Base-by-base conservation (phyloP, 2,888 invertebrate species). In the Drosophila borborema region DNA sequence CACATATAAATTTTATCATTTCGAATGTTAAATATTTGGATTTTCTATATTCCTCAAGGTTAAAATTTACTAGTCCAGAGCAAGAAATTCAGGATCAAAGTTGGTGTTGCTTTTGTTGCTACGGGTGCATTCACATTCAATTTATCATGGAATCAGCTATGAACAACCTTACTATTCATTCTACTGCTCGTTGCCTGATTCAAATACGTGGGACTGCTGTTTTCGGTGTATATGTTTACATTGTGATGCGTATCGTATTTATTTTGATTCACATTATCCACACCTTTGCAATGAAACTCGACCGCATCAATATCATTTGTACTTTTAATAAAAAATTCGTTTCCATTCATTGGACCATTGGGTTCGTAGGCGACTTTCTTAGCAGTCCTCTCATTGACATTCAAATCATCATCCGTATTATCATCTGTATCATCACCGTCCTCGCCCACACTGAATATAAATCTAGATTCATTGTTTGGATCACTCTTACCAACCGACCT, bases 1-100 rank as follows among this genome's bases (percentile, higher is more conserved):
- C 85, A 85, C 85, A 85, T 85, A 85, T 85, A 85, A 88, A 88
- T 86, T 88, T 85, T 88, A 85, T 85, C 89, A 82, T 84, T 80
- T 74, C 75, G 77, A 82, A 85, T 85, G 78, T 85, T 85, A 85
- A 85, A 85, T 85, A 86, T 85, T 85, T 85, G 78, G 84, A 86
- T 88, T 88, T 59, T 76, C 89, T 86, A 86, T 83, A 76, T 84
- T 86, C 74, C 86, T 83, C 84, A 83, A 86, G 76, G 78, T 20
- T 20, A n/a, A n/a, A n/a, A 85, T 86, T 78, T 83, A 86, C 85
- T 85, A 88, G 86, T 86, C 89, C 85, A 86, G 89, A 85, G 85
- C 86, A 82, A 81, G 81, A 81, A 86, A 81, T 83, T 83, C 84
- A 83, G 86, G 81, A 85, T 88, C 84, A 88, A 88, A 78, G 85